These are phyloP conservation scores for Pachyrhynchus sulphureomaculatus DNA, from an alignment of 1,140 invertebrate species.

Conservation along the genomic window DNA sequence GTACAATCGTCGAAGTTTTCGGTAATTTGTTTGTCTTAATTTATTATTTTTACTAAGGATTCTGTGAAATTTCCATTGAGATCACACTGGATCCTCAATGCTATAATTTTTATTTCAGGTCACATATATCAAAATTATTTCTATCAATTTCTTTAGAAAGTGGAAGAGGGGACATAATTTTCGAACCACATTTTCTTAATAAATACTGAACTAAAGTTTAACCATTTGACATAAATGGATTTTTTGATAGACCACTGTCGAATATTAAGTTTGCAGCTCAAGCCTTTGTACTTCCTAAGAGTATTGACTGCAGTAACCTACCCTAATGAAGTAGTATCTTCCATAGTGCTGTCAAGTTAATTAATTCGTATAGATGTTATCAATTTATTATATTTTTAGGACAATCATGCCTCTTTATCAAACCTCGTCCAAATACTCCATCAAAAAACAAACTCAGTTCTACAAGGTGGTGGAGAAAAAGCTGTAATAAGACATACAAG, in stretches of 20 bases:
- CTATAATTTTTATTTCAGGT: too few relatives aligned
- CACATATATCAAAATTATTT: too few relatives aligned
- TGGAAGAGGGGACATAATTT: too few relatives aligned
- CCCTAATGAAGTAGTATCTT: neutral
- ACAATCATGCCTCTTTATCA: slow-evolving; percentile 80
- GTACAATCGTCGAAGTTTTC: slow-evolving; percentile 51
- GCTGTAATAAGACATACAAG: slow-evolving; percentile 72
- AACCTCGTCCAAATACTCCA: slow-evolving; percentile 72
- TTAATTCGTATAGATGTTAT: neutral
- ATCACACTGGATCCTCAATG: too few relatives aligned
- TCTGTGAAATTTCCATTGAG: neutral
- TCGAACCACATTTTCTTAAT: too few relatives aligned
- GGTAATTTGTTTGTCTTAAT: slow-evolving; percentile 42
- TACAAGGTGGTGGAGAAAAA: slow-evolving; percentile 78
- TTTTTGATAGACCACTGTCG: too few relatives aligned
- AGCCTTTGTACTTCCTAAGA: slow-evolving; percentile 11
- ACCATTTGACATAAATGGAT: too few relatives aligned
- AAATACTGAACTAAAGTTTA: too few relatives aligned
- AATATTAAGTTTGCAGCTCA: slow-evolving; percentile 2
- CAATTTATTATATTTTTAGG: slow-evolving; percentile 57
- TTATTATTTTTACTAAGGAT: neutral
- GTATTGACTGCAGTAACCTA: neutral
- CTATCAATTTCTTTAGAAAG: too few relatives aligned
- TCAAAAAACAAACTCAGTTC: slow-evolving; percentile 64
- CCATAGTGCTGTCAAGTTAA: neutral